These are phyloP conservation scores for Silurus meridionalis DNA, from an alignment of 2,113 vertebrate genomes.

Conservation along the genomic window DNA sequence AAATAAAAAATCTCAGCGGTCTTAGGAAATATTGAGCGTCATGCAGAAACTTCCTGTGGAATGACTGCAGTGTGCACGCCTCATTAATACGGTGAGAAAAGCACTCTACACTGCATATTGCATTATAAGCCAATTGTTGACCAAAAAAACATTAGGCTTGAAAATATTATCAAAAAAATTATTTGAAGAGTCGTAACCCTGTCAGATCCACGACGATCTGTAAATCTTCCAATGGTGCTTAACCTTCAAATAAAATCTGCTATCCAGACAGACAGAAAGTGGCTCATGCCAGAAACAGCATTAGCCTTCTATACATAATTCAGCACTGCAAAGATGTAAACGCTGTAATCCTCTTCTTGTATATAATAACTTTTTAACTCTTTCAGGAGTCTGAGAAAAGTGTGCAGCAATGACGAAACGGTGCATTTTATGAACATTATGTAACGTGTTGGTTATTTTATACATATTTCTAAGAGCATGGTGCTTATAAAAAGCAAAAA, in stretches of 20 bases:
- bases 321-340: constrained; percentile 9
- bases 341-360: constrained; percentile 1
- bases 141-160: not conserved
- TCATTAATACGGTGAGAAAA: constrained; percentile 18
- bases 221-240: not conserved
- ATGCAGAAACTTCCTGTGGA: constrained; percentile 10
- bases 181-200: not conserved
- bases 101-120: not conserved
- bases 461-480: not conserved
- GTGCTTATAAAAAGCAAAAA: not conserved
- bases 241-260: constrained; percentile 27
- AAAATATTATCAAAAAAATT: not conserved
- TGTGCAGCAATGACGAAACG: not conserved
- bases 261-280: not conserved
- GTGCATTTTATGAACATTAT: not conserved
- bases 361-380: not conserved
- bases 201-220: not conserved
- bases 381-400: not conserved
- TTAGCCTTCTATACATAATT: constrained; percentile 36
- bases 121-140: not conserved
- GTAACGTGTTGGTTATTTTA: not conserved
- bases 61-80: not conserved
- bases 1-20: not conserved
- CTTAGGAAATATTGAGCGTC: constrained; percentile 23
- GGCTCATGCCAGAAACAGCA: constrained; percentile 35